phyloP scores from a whole-genome alignment of 2,797 vertebrate species.

The Onychomys arenicola region DNA sequence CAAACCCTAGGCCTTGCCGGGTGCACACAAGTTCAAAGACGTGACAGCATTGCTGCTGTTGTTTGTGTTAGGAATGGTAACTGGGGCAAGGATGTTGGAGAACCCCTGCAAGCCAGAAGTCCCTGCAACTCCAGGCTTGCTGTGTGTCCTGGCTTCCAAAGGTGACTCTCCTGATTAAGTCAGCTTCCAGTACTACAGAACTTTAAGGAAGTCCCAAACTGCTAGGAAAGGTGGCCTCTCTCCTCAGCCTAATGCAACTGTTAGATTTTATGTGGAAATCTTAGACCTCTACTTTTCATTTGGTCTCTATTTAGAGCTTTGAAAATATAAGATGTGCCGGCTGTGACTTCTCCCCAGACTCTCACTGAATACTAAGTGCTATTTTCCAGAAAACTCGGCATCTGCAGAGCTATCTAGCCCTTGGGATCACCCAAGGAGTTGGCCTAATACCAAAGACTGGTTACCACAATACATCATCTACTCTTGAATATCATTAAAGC shows the following conservation, averaged over 20 bases:
- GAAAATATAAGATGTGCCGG: constrained; percentile 58
- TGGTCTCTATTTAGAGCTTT: constrained; percentile 52
- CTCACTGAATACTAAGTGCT: constrained; percentile 41
- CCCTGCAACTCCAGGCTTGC: neutral
- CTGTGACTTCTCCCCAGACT: constrained; percentile 55
- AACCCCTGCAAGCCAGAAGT: neutral
- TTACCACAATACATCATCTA: constrained; percentile 63
- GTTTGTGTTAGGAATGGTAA: neutral
- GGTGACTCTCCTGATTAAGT: neutral
- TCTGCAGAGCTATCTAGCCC: constrained; percentile 68
- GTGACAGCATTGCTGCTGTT: neutral
- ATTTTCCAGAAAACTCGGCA: constrained; percentile 64
- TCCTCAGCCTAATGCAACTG: constrained; percentile 15
- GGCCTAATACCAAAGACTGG: constrained; percentile 57
- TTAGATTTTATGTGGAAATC: constrained; percentile 70
- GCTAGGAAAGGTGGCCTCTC: constrained; percentile 25
- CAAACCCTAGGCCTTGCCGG: neutral
- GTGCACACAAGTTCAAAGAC: neutral
- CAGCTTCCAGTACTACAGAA: neutral
- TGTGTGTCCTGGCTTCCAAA: neutral
- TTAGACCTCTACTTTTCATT: constrained; percentile 48
- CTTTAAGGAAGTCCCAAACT: constrained; percentile 22
- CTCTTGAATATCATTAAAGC: constrained; percentile 57
- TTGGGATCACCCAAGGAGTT: constrained; percentile 38
- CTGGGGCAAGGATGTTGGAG: neutral